Evolutionary conservation across 2,797 vertebrate species (phyloP).

Genomic region (Cynodonichthys magdalenae): DNA sequence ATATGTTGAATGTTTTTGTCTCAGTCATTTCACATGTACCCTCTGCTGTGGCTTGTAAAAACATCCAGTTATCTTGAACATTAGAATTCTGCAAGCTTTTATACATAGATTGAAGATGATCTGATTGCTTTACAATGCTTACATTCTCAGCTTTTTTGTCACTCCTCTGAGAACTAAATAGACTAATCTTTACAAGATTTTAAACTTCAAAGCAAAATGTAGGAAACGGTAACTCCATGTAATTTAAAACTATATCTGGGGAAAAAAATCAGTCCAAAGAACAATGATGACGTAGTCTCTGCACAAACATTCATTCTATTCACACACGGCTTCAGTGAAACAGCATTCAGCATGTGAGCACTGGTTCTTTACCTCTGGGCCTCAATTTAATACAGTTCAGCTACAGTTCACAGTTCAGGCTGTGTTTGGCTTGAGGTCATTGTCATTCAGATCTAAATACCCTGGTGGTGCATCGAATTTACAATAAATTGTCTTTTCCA

Average conservation of each 20-base stretch:
- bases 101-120: background rate
- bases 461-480: background rate
- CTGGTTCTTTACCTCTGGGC: conserved; percentile 26
- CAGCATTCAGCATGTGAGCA: conserved; percentile 7
- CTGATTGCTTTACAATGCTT: background rate
- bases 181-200: background rate
- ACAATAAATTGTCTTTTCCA: background rate
- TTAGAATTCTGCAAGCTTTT: too few species aligned
- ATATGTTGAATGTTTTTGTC: too few species aligned
- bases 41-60: too few species aligned
- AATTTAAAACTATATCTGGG: background rate
- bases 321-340: conserved; percentile 1
- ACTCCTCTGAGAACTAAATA: too few species aligned
- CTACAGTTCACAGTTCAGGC: conserved; percentile 19
- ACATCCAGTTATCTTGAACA: too few species aligned
- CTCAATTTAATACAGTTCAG: conserved; percentile 31
- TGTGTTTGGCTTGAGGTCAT: conserved; percentile 49
- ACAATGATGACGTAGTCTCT: conserved; percentile 6
- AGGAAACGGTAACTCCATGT: background rate
- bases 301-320: too few species aligned
- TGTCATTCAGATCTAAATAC: conserved; percentile 37
- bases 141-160: background rate
- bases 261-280: background rate
- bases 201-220: background rate
- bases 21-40: too few species aligned